phyloP scores from a whole-genome alignment of 1,140 invertebrate species.

The Drosophila fuyamai region DNA sequence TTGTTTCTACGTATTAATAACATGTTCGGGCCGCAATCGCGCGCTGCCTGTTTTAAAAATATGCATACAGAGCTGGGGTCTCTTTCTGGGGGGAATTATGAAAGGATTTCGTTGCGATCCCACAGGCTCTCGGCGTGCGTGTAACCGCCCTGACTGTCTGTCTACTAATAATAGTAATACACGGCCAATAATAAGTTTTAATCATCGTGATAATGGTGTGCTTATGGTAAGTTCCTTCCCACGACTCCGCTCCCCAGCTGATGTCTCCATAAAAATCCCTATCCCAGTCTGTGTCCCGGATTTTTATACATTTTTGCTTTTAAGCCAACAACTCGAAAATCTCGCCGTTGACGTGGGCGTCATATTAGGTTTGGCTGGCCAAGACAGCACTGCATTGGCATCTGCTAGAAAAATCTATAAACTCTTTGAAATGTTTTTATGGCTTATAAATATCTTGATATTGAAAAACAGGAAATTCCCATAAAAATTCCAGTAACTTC shows the following conservation, averaged over 20 bases:
- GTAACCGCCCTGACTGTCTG: slow-evolving; percentile 34
- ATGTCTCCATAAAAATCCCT: slow-evolving; percentile 76
- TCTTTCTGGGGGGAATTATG: slow-evolving; percentile 52
- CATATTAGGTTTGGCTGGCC: slow-evolving; percentile 30
- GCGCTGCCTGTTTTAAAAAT: slow-evolving; percentile 77
- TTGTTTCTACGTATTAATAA: slow-evolving; percentile 83
- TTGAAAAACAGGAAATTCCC: slow-evolving; percentile 15
- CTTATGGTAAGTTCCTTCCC: slow-evolving; percentile 53
- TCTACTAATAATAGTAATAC: slow-evolving; percentile 80
- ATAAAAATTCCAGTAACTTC: slow-evolving; percentile 23
- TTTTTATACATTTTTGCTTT: slow-evolving; percentile 69
- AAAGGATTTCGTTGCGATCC: slow-evolving; percentile 61
- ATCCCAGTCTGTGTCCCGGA: slow-evolving; percentile 11
- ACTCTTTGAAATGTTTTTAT: slow-evolving; percentile 37
- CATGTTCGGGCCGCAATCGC: slow-evolving; percentile 65
- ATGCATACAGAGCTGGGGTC: slow-evolving; percentile 56
- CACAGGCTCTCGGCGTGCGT: slow-evolving; percentile 51
- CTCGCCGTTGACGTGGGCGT: slow-evolving; percentile 47
- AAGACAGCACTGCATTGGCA: slow-evolving; percentile 10
- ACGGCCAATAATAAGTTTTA: slow-evolving; percentile 80
- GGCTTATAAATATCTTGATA: slow-evolving; percentile 34
- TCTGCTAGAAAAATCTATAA: slow-evolving; percentile 52
- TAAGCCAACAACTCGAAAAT: slow-evolving; percentile 41
- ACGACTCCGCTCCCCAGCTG: slow-evolving; percentile 35
- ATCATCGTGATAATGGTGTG: slow-evolving; percentile 80